A percentile compares a stretch with the other conserved stretches of the same genome.
Evolutionary conservation across 2,888 invertebrate genomes (phyloP).

Genomic region (Drosophila crucigera): DNA sequence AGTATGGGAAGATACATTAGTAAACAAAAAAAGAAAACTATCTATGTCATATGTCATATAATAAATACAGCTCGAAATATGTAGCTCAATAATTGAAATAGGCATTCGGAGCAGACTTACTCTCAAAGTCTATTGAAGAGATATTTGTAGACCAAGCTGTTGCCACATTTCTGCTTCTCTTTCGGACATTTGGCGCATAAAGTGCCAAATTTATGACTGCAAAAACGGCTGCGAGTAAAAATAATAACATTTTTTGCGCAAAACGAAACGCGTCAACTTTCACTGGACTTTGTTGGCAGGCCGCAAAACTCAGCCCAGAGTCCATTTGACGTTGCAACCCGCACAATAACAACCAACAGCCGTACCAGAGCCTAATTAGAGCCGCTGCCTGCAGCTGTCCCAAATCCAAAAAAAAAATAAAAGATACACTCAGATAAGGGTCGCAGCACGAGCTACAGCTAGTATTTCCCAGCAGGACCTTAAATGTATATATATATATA

Average conservation of each 20-base stretch:
- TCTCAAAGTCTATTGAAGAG: not conserved
- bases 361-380: slow-evolving; percentile 56
- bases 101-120: not conserved
- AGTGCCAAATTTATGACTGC: slow-evolving; percentile 57
- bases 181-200: slow-evolving; percentile 48
- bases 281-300: slow-evolving; percentile 52
- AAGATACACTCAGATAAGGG: slow-evolving; percentile 18
- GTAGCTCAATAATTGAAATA: not conserved
- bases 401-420: not conserved
- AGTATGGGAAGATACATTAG: no score
- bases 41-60: not conserved
- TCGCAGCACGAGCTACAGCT: slow-evolving; percentile 61
- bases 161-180: slow-evolving; percentile 15
- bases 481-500: slow-evolving; percentile 6
- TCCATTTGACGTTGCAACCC: slow-evolving; percentile 14
- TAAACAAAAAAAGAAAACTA: accelerated
- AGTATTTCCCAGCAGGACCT: slow-evolving; percentile 27
- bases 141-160: slow-evolving; percentile 12
- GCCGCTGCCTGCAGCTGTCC: slow-evolving; percentile 49
- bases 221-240: slow-evolving; percentile 31
- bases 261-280: slow-evolving; percentile 66
- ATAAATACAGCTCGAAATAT: not conserved
- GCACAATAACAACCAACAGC: slow-evolving; percentile 11
- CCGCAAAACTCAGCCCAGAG: slow-evolving; percentile 30
- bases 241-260: slow-evolving; percentile 41